A percentile compares a stretch with the other conserved stretches of the same genome.
Conservation (phyloP, 1,140 invertebrate species). For the Dendrolimus punctatus region DNA sequence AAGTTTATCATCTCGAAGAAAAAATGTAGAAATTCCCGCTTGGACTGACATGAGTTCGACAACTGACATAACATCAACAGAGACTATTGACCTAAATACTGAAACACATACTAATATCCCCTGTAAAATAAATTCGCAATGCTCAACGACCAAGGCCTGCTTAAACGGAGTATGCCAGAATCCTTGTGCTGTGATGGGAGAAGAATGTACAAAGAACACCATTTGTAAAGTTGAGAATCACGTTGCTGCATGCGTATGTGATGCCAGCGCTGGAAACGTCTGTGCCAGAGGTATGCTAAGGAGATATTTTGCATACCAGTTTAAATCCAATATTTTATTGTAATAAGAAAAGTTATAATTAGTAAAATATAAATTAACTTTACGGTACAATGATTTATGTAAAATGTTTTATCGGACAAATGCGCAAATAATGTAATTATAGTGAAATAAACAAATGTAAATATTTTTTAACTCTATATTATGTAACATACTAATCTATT, state of each 20-base stretch:
- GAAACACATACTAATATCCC: constrained; percentile 50
- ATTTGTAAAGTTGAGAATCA: constrained; percentile 81
- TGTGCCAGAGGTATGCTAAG: constrained; percentile 68
- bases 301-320: constrained; percentile 14
- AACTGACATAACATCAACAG: constrained; percentile 43
- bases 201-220: constrained; percentile 79
- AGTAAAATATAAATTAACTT: not conserved
- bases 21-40: constrained; percentile 57
- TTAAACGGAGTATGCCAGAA: constrained; percentile 80
- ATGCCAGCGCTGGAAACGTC: constrained; percentile 48
- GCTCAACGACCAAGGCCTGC: constrained; percentile 77
- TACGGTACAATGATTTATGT: not conserved
- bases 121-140: constrained; percentile 79
- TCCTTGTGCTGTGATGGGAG: constrained; percentile 75
- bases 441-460: constrained; percentile 30
- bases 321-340: not conserved
- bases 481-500: constrained; percentile 60
- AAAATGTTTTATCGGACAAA: constrained; percentile 64
- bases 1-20: constrained; percentile 52
- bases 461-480: constrained; percentile 28
- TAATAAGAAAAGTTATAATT: not conserved
- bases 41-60: constrained; percentile 56
- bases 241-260: constrained; percentile 79
- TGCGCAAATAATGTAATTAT: constrained; percentile 26
- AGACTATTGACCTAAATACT: constrained; percentile 30